Conservation (phyloP, 2,888 invertebrate species). For the Bembecia ichneumoniformis region DNA sequence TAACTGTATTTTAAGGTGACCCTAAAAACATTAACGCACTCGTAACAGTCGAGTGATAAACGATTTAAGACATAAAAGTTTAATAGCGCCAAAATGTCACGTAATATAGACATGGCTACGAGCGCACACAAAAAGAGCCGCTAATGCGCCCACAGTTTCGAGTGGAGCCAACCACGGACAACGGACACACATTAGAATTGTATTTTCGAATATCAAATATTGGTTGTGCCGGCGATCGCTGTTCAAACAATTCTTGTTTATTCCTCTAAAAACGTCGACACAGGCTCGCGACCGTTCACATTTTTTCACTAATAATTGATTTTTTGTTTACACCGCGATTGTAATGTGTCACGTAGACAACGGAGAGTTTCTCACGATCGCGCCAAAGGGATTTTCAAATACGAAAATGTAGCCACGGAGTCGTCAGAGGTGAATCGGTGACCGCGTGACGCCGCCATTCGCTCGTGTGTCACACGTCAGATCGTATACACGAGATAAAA, state of each 20-base stretch:
- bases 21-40: neutral
- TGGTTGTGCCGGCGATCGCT: conserved; percentile 58
- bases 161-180: conserved; percentile 17
- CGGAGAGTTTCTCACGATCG: conserved; percentile 19
- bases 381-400: too few relatives aligned
- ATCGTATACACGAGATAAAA: conserved; percentile 61
- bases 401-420: too few relatives aligned
- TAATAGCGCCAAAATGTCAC: neutral
- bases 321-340: conserved; percentile 59
- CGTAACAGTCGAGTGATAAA: too few relatives aligned
- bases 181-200: conserved; percentile 62
- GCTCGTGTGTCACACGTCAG: conserved; percentile 59
- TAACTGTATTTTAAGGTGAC: neutral
- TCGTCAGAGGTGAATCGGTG: neutral
- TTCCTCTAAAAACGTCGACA: conserved; percentile 65
- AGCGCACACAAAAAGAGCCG: conserved; percentile 50
- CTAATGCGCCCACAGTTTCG: conserved; percentile 51
- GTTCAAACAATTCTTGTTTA: conserved; percentile 66
- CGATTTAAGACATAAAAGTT: too few relatives aligned
- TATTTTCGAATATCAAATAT: conserved; percentile 71
- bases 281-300: conserved; percentile 60
- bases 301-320: conserved; percentile 67
- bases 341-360: conserved; percentile 47
- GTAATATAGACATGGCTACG: neutral
- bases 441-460: conserved; percentile 11